Evolutionary conservation across 2,113 vertebrate species (phyloP).

Genomic region (Eleginops maclovinus): DNA sequence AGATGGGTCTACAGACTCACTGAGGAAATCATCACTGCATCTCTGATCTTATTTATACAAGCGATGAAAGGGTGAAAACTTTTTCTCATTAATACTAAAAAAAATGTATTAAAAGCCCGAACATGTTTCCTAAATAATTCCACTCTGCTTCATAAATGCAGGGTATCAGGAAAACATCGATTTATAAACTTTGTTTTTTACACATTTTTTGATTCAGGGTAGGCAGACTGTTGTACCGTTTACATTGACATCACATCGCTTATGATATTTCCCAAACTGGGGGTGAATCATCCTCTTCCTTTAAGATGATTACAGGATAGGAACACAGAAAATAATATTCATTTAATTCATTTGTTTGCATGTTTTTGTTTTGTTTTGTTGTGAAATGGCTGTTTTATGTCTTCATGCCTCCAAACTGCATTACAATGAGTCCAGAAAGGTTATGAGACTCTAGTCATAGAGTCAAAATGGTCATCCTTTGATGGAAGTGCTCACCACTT

Average conservation of each 20-base stretch:
- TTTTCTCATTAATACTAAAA: background rate
- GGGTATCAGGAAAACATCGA: background rate
- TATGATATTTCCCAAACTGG: background rate
- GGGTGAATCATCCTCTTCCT: background rate
- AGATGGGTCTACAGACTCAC: background rate
- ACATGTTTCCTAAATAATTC: background rate
- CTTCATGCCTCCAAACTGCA: background rate
- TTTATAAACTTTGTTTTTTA: background rate
- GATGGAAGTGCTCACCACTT: background rate
- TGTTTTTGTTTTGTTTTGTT: conserved; percentile 3
- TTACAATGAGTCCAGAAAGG: background rate
- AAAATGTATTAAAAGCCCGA: too few species aligned
- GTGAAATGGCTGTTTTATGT: background rate
- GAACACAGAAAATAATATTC: background rate
- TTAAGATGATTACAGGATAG: background rate
- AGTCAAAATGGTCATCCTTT: background rate
- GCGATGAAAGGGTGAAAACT: background rate
- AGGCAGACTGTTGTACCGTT: background rate
- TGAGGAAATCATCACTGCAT: background rate
- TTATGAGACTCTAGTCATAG: too few species aligned
- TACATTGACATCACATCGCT: background rate
- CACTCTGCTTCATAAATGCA: background rate
- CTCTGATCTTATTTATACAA: background rate
- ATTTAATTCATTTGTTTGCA: background rate
- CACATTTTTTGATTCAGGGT: background rate